Evolutionary conservation across 2,113 vertebrate genomes (phyloP).

Genomic region (Micronycteris hirsuta): DNA sequence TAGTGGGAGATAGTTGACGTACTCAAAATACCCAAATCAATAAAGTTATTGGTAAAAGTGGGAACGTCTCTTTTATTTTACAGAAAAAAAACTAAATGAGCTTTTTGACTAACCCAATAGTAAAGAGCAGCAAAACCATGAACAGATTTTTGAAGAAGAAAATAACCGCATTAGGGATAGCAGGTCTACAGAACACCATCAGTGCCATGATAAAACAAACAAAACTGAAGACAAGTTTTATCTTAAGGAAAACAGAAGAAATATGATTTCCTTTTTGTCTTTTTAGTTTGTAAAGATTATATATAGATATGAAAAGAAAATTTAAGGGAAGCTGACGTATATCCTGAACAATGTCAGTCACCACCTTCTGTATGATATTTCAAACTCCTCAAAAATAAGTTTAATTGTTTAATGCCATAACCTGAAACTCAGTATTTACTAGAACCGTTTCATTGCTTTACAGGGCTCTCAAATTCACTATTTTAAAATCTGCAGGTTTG

Average conservation of each 20-base stretch:
- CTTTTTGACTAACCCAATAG: background rate
- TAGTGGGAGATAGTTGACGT: too few relatives aligned
- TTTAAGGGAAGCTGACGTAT: background rate
- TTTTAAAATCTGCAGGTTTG: background rate
- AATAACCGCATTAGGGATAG: background rate
- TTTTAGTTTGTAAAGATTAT: background rate
- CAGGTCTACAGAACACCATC: background rate
- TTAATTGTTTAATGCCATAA: background rate
- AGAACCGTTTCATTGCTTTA: background rate
- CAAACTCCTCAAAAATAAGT: too few relatives aligned
- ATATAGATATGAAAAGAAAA: background rate
- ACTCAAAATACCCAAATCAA: too few relatives aligned
- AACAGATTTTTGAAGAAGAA: background rate
- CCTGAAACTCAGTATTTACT: background rate
- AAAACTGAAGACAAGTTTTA: background rate
- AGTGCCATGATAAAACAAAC: background rate
- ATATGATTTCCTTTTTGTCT: background rate
- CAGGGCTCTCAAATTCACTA: background rate
- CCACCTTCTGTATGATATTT: background rate
- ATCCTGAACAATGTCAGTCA: background rate
- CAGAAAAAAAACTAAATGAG: too few relatives aligned
- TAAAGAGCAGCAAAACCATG: background rate
- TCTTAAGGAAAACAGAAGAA: background rate
- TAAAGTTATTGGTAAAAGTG: too few relatives aligned
- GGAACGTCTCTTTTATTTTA: too few relatives aligned